Evolutionary conservation across 2,797 vertebrate species (phyloP).

Genomic region (Mormyrus hasselquistii): DNA sequence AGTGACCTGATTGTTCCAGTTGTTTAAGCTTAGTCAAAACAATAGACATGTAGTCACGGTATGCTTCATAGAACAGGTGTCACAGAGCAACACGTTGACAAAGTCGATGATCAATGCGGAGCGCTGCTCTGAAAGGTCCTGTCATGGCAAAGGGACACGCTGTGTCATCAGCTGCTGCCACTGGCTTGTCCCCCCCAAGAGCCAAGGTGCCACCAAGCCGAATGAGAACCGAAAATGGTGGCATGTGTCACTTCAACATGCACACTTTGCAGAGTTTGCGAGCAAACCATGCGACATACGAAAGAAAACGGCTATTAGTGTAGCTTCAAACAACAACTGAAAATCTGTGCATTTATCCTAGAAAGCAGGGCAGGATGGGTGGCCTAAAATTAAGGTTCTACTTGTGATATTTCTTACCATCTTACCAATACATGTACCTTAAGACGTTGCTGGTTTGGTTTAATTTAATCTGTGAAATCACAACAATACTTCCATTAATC

Average conservation of each 20-base stretch:
- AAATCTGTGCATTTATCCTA: background rate
- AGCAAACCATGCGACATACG: background rate
- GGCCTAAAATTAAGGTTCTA: background rate
- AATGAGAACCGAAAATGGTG: background rate
- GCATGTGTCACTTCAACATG: background rate
- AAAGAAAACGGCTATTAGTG: background rate
- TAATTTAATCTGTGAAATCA: background rate
- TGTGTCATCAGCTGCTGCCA: background rate
- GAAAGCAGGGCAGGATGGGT: background rate
- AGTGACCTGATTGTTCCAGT: conserved; percentile 41
- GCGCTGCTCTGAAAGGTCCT: background rate
- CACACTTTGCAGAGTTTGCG: background rate
- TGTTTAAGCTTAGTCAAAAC: background rate
- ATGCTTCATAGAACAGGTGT: background rate
- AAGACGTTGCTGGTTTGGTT: background rate
- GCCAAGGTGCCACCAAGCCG: background rate
- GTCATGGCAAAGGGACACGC: background rate
- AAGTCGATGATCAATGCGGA: background rate
- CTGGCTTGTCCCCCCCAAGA: background rate
- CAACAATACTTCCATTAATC: background rate
- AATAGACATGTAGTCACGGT: background rate
- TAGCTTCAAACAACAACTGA: background rate
- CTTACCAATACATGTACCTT: background rate
- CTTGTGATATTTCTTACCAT: background rate
- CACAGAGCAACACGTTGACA: background rate